Evolutionary conservation across 1,140 invertebrate species (phyloP), one percentile per base, ranked within the genome.

Genomic region (Neodiprion fabricii): DNA sequence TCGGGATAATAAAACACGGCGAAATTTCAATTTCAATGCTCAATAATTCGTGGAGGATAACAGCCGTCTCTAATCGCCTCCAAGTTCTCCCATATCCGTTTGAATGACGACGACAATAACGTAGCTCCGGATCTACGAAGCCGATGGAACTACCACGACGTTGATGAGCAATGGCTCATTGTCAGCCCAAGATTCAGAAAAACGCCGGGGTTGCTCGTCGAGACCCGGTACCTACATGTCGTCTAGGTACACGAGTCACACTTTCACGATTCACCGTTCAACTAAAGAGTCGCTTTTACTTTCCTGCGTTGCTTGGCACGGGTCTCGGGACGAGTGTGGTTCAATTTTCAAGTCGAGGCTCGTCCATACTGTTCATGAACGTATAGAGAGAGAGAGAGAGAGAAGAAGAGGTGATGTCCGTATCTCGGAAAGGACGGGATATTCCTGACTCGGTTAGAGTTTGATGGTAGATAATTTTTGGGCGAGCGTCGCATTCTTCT

Each of bases 221-320:
- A 40, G 28, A 40, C 28, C 28, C 28, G 2, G 28, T 40, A 40
- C 1, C 1, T 40, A 4, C 28, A 40, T 40, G 28, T 40, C 28
- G 0, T 40, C 28, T 40, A 40, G 28, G 28, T 40, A 40, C 0
- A 40, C 53, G 53, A 61, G 53, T 61, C 53, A 61, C 53, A 61
- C 53, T 61, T 61, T 61, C 53, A 61, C 53, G 53, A 61, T 61
- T 61, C 53, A 61, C 53, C 53, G 53, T 61, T 61, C 53, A 61
- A 61, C 53, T 61, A 12, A 17, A 61, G 11, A 17, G 53, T 61
- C 53, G 53, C 53, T 61, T 61, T 61, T 61, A 61, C 53, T 61
- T 61, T 61, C 53, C 53, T 61, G 53, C 53, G 53, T 61, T 12
- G 53, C 53, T 61, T 61, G 53, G 53, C 53, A 61, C 53, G 53